A percentile compares a stretch with the other conserved stretches of the same genome.
Conservation (phyloP, 2,113 vertebrate species). For the Casuarius casuarius region DNA sequence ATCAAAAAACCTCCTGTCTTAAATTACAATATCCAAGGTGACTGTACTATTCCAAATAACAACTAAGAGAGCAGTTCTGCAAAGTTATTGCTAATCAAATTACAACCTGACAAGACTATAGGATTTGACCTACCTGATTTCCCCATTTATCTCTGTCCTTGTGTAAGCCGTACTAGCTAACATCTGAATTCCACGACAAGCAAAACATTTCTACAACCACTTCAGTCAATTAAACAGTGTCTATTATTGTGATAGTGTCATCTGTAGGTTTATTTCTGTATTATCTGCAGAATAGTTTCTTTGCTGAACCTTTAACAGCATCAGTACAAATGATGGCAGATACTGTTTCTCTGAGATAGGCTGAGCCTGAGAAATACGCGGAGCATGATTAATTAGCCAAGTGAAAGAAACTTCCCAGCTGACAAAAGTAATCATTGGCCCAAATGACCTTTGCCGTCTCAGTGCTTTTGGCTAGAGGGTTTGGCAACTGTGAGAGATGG, state of each 20-base stretch:
- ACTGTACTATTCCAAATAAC: background rate
- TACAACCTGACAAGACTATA: background rate
- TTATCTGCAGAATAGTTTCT: slow-evolving; percentile 2
- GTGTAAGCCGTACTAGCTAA: background rate
- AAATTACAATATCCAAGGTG: background rate
- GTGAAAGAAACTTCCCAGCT: slow-evolving; percentile 50
- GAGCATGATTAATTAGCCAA: slow-evolving; percentile 60
- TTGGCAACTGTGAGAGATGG: background rate
- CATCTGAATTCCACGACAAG: background rate
- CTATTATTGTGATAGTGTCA: background rate
- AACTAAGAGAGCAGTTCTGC: background rate
- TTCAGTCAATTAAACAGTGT: background rate
- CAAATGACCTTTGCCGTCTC: slow-evolving; percentile 64
- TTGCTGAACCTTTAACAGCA: slow-evolving; percentile 8
- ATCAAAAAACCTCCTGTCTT: background rate
- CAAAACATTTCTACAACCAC: background rate
- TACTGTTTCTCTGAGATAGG: slow-evolving; percentile 13
- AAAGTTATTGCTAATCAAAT: slow-evolving; percentile 6
- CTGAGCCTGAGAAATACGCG: slow-evolving; percentile 38
- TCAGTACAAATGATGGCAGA: background rate
- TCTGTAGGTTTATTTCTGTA: slow-evolving; percentile 4
- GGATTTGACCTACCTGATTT: background rate
- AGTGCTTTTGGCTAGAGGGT: slow-evolving; percentile 34
- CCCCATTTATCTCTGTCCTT: background rate
- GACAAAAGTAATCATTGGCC: slow-evolving; percentile 57